phyloP scores from a whole-genome alignment of 2,113 vertebrate genomes.

The Pseudorasbora parva region DNA sequence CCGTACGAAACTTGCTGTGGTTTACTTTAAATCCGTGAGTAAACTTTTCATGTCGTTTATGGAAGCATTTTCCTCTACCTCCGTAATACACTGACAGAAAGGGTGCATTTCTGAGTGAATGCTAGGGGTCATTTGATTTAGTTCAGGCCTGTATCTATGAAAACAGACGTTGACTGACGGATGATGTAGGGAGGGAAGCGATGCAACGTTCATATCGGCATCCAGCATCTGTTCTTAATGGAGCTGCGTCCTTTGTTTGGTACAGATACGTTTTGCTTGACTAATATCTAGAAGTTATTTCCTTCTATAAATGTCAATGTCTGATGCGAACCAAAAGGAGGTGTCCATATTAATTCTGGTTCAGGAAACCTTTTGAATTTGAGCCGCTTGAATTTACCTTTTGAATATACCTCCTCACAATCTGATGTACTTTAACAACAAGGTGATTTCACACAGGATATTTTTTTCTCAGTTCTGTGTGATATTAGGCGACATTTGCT shows the following conservation, averaged over 20 bases:
- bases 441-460: neutral
- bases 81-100: constrained; percentile 65
- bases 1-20: neutral
- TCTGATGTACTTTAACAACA: neutral
- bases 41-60: constrained; percentile 28
- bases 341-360: constrained; percentile 9
- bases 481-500: neutral
- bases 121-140: constrained; percentile 30
- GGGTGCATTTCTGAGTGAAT: constrained; percentile 35
- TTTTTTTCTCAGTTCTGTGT: neutral
- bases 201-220: constrained; percentile 55
- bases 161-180: constrained; percentile 72
- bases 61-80: constrained; percentile 68
- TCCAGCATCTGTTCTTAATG: constrained; percentile 16
- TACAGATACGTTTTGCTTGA: neutral
- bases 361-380: neutral
- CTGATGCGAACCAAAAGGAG: neutral
- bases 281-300: neutral
- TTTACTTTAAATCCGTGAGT: neutral
- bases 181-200: constrained; percentile 65
- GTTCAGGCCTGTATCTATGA: constrained; percentile 50
- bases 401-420: neutral
- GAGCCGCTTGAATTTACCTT: neutral
- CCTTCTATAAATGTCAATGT: neutral
- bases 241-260: neutral